Percentiles rank a stretch among this genome's conserved stretches.
These are phyloP conservation scores for Euphydryas editha DNA, from an alignment of 2,888 invertebrate genomes.

Conservation along the genomic window DNA sequence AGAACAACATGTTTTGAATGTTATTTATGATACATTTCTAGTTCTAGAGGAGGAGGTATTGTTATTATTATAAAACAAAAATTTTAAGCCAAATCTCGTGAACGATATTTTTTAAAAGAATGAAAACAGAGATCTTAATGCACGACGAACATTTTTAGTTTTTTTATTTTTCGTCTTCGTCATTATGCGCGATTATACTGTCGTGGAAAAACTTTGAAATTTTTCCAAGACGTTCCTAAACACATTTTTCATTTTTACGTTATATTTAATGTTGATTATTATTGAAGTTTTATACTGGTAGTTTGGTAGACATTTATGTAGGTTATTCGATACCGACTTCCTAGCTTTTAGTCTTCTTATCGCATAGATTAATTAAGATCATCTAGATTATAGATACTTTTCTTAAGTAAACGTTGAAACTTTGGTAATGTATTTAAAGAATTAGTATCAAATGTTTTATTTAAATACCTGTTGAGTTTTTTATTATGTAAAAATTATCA, in stretches of 20 bases:
- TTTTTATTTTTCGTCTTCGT: neutral
- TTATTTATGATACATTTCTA: too few relatives aligned
- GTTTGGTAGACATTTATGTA: neutral
- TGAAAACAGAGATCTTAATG: neutral
- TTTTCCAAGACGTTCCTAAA: slow-evolving; percentile 4
- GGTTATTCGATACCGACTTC: neutral
- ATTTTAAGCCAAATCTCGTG: neutral
- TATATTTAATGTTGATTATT: neutral
- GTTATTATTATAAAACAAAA: too few relatives aligned
- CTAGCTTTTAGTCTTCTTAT: neutral
- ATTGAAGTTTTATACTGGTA: neutral
- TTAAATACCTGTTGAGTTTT: too few relatives aligned
- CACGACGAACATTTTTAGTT: neutral
- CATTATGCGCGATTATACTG: slow-evolving; percentile 5
- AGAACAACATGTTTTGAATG: too few relatives aligned
- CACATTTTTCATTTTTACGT: slow-evolving; percentile 4
- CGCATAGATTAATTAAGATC: too few relatives aligned
- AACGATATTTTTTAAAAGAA: neutral
- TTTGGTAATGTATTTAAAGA: too few relatives aligned
- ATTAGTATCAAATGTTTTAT: too few relatives aligned
- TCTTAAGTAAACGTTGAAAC: too few relatives aligned
- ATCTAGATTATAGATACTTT: too few relatives aligned
- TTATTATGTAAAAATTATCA: too few relatives aligned
- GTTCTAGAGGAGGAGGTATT: too few relatives aligned
- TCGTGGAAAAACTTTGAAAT: neutral